Conservation (phyloP, 2,797 vertebrate genomes). For the Cuniculus paca region DNA sequence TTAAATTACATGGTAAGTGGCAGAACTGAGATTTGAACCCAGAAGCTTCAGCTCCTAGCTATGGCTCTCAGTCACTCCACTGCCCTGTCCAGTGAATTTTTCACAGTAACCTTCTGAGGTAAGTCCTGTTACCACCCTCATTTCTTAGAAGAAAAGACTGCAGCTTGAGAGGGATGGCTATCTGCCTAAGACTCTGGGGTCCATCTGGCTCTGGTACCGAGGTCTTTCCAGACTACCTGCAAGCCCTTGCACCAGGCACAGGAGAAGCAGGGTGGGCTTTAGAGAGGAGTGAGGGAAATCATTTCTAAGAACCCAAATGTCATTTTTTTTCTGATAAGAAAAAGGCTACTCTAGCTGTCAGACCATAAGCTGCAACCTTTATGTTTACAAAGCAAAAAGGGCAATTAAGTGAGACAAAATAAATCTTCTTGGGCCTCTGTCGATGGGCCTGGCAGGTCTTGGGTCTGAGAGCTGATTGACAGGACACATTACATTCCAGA, state of each 20-base stretch:
- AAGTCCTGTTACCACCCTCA: no score
- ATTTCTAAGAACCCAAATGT: constrained; percentile 84
- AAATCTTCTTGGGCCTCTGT: constrained; percentile 85
- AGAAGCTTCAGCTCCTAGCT: neutral
- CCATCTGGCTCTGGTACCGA: neutral
- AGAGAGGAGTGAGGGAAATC: constrained; percentile 70
- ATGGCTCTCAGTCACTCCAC: neutral
- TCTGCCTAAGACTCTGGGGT: neutral
- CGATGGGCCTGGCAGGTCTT: constrained; percentile 77
- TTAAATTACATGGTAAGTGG: neutral
- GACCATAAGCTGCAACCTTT: constrained; percentile 88
- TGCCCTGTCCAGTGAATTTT: neutral
- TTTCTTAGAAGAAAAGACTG: neutral
- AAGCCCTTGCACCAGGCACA: no score
- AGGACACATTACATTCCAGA: constrained; percentile 76
- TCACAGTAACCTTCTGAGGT: neutral
- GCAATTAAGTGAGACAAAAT: constrained; percentile 90
- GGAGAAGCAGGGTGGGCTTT: constrained; percentile 60
- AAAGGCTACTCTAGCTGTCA: constrained; percentile 87
- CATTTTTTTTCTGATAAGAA: constrained; percentile 85
- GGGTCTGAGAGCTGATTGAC: constrained; percentile 83
- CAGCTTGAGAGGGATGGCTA: neutral
- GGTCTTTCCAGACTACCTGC: neutral
- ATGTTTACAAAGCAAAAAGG: constrained; percentile 91
- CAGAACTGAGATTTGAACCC: neutral